These are phyloP conservation scores for Pseudomugil gertrudae DNA, from an alignment of 2,797 vertebrate genomes.

Conservation along the genomic window DNA sequence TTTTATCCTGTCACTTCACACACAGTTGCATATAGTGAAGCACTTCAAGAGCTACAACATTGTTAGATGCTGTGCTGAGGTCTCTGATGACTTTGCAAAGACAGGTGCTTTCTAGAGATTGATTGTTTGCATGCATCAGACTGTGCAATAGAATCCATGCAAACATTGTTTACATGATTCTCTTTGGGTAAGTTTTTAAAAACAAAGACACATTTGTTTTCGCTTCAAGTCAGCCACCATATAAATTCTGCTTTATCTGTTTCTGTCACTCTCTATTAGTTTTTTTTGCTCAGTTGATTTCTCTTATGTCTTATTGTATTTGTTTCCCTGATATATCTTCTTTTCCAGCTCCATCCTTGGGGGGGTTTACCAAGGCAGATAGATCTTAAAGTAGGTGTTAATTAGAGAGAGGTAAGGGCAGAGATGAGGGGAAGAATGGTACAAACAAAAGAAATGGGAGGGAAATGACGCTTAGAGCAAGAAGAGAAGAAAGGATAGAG, in stretches of 20 bases:
- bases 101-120: conserved; percentile 59
- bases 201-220: conserved; percentile 31
- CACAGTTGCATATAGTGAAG: conserved; percentile 20
- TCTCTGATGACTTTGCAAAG: conserved; percentile 55
- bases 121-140: conserved; percentile 22
- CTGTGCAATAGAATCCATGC: conserved; percentile 4
- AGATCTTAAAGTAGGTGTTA: conserved; percentile 71
- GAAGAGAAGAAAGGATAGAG: conserved; percentile 30
- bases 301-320: conserved; percentile 50
- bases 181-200: conserved; percentile 23
- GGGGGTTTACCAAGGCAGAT: conserved; percentile 58
- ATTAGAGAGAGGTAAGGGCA: conserved; percentile 67
- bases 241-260: conserved; percentile 33
- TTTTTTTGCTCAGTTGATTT: conserved; percentile 36
- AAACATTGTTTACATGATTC: conserved; percentile 25
- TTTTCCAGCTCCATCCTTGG: conserved; percentile 53
- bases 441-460: conserved; percentile 58
- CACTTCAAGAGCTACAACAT: conserved; percentile 40
- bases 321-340: conserved; percentile 44
- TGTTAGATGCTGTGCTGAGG: conserved; percentile 61
- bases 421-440: conserved; percentile 50
- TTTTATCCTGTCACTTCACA: conserved; percentile 27
- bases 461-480: conserved; percentile 36
- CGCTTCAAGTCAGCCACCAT: conserved; percentile 21
- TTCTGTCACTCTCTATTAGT: conserved; percentile 22